Evolutionary conservation across 1,140 invertebrate species (phyloP), one percentile per base, ranked within the genome.

Genomic region (Bombus haemorrhoidalis): DNA sequence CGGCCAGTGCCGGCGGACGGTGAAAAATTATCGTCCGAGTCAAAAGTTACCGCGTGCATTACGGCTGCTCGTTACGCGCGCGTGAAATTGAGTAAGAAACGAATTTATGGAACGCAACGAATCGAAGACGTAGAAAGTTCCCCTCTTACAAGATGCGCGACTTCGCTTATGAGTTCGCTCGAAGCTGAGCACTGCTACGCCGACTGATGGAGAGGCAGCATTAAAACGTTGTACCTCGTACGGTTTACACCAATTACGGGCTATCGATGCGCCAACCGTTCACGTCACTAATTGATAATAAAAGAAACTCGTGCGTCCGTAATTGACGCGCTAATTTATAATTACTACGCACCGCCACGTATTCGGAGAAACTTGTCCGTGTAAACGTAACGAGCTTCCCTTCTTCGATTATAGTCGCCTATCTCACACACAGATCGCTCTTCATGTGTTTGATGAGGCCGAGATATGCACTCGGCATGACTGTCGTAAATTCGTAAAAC

Each of bases 51-150:
- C 78, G 78, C 78, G 69, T 64, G 71, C 69, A 74, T 82, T 43
- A 74, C 80, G 69, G 80, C 53, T 53, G 69, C 80, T 82, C 80
- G 80, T 82, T 82, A 82, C 80, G 80, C 80, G 80, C 68, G 69
- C 80, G 80, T 82, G 71, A 82, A 82, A 82, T 82, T 62, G 69
- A 82, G 80, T 71, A 73, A 82, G 71, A 82, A 82, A 82, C 81
- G 71, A 82, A 82, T 82, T 82, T 82, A 82, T 82, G 81, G 32
- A 82, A 64, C 71, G 81, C 81, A 59, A 64, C 81, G 81, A 82
- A 82, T 82, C 81, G 72, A 82, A 82, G n/a, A 75, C 57, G 81
- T 75, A 66, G 71, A 75, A 75, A 82, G 80, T 82, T 25, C 32
- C 77, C 62, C n/a, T 25, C 41, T 68, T 18, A 12, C 39, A 34